Conservation (phyloP, 2,797 vertebrate species). For the Todus mexicanus region DNA sequence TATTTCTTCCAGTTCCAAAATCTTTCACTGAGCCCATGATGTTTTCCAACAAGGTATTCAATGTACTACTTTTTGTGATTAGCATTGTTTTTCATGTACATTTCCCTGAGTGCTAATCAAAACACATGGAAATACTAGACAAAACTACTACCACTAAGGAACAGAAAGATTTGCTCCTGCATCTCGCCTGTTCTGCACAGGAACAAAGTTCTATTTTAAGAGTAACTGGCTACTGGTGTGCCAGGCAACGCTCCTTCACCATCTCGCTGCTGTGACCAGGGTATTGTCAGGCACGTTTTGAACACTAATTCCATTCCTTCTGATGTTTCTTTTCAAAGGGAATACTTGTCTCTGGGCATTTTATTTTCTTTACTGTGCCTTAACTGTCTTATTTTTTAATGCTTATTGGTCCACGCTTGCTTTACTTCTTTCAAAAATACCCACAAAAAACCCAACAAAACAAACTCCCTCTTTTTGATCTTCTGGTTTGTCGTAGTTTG, state of each 20-base stretch:
- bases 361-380: slow-evolving; percentile 25
- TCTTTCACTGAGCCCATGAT: background rate
- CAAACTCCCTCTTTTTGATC: background rate
- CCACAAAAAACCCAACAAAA: too few relatives aligned
- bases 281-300: background rate
- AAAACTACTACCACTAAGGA: background rate
- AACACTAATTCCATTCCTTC: slow-evolving; percentile 14
- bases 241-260: background rate
- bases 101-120: background rate
- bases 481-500: too few relatives aligned
- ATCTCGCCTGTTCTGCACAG: background rate
- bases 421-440: background rate
- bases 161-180: background rate
- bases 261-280: background rate
- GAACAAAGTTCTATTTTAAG: background rate
- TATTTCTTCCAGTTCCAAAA: background rate
- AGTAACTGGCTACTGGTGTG: background rate
- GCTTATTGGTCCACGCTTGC: background rate
- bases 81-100: background rate
- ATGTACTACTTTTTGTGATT: background rate
- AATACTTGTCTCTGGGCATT: slow-evolving; percentile 13
- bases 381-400: slow-evolving; percentile 21
- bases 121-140: background rate
- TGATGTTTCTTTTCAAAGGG: slow-evolving; percentile 39
- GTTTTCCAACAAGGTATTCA: background rate